phyloP scores from a whole-genome alignment of 2,888 invertebrate species.

The Masnerella sp. region DNA sequence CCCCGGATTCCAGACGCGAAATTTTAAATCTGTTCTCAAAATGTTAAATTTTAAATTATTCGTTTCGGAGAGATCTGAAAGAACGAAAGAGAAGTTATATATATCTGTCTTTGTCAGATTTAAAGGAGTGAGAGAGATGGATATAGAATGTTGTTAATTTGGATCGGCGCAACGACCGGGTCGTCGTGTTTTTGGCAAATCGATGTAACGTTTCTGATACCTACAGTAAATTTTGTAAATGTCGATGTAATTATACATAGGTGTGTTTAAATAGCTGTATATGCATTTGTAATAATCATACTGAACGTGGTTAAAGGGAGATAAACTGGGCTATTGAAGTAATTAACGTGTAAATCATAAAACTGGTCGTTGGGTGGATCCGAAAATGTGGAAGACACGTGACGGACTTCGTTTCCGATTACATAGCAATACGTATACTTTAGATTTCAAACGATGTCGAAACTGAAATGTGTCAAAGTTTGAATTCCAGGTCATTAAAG shows the following conservation, averaged over 20 bases:
- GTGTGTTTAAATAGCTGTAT: conserved; percentile 43
- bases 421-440: conserved; percentile 56
- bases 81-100: background rate
- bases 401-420: conserved; percentile 13
- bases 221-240: conserved; percentile 33
- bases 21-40: too few species aligned
- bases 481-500: too few species aligned
- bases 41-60: too few species aligned
- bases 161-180: background rate
- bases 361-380: conserved; percentile 47
- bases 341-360: conserved; percentile 27
- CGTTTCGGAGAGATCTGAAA: too few species aligned
- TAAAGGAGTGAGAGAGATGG: background rate
- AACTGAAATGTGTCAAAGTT: too few species aligned
- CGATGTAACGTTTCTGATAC: background rate
- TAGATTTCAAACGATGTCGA: too few species aligned
- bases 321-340: conserved; percentile 28
- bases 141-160: too few species aligned
- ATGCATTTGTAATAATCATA: conserved; percentile 46
- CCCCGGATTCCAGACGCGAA: too few species aligned
- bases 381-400: conserved; percentile 1
- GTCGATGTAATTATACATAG: conserved; percentile 11
- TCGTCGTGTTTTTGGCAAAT: background rate
- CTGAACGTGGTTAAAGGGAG: conserved; percentile 18
- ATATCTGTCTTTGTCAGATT: background rate